Base-by-base conservation (phyloP, 1,140 invertebrate genomes). In the Campoletis sonorensis region DNA sequence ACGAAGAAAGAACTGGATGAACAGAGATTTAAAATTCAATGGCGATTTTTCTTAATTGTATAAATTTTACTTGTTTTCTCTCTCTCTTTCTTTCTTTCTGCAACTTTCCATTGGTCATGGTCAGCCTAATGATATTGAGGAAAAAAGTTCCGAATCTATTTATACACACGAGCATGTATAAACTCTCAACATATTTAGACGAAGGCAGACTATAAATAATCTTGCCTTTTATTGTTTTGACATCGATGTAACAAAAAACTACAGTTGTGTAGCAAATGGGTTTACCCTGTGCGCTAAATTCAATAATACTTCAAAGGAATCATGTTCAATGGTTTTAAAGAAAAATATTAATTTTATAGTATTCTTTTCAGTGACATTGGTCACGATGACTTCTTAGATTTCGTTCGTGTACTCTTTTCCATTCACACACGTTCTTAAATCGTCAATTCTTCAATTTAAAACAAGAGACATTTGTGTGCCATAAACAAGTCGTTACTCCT, bases 221-320 rank as follows among this genome's bases (percentile, higher is more conserved):
- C 79, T 77, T 82, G 81, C 78, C 81, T 80, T 82, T 77, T 70
- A 26, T 68, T 80, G 71, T 40, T 82, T 82, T 67, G 68, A 71
- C 71, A 70, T 80, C 72, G 81, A 82, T 73, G 40, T 80, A 26
- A 61, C 71, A 64, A 64, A 64, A 64, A 45, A 77, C 7, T 78
- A 67, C 37, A 67, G 30, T 82, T 64, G 81, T 79, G 16, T 58
- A 27, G 21, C 67, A 79, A 79, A 71, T 73, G 54, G 77, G 68
- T 82, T 54, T 75, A 51, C 30, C 33, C 51, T 82, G 78, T 80
- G 81, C 79, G 78, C 81, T 82, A 80, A 82, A 68, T 81, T 51
- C 81, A 40, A 37, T 68, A 58, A 81, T 37, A 79, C n/a, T 45
- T 77, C 15, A 26, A 78, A 78, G 16, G n/a, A 67, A 58, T 72